Percentiles rank a stretch among this genome's conserved stretches.
Evolutionary conservation across 2,797 vertebrate species (phyloP).

Genomic region (Allobates femoralis): DNA sequence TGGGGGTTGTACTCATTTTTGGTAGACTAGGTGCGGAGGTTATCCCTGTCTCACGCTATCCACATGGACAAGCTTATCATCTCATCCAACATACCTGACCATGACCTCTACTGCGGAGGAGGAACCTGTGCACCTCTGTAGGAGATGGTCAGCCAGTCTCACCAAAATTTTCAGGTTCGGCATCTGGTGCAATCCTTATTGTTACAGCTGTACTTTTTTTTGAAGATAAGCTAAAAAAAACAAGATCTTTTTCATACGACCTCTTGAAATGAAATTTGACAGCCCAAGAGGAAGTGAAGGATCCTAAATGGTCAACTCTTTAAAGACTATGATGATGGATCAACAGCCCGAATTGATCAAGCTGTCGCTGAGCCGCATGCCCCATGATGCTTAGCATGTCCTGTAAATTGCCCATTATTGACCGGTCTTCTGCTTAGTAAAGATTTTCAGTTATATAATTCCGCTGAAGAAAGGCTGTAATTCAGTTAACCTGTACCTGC

Average conservation of each 20-base stretch:
- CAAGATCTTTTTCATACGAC: too few relatives aligned
- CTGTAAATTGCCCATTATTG: background rate
- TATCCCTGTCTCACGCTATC: too few relatives aligned
- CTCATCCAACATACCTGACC: too few relatives aligned
- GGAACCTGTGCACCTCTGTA: too few relatives aligned
- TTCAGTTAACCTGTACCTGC: constrained; percentile 41
- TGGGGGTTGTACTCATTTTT: too few relatives aligned
- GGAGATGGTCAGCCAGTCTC: too few relatives aligned
- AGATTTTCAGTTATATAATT: constrained; percentile 28
- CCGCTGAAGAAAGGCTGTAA: constrained; percentile 11
- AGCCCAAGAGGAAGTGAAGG: background rate
- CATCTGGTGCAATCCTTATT: background rate
- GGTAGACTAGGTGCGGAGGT: too few relatives aligned
- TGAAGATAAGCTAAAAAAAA: too few relatives aligned
- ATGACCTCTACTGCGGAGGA: too few relatives aligned
- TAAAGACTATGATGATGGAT: constrained; percentile 1
- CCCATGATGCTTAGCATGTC: constrained; percentile 24
- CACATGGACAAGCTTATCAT: too few relatives aligned
- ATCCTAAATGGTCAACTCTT: background rate
- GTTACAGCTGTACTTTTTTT: background rate
- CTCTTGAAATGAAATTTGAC: background rate
- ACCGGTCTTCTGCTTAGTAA: constrained; percentile 3
- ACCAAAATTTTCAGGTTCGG: too few relatives aligned
- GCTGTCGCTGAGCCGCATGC: background rate
- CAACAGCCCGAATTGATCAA: background rate